Conservation (phyloP, 2,113 vertebrate species). For the Rhineura floridana region DNA sequence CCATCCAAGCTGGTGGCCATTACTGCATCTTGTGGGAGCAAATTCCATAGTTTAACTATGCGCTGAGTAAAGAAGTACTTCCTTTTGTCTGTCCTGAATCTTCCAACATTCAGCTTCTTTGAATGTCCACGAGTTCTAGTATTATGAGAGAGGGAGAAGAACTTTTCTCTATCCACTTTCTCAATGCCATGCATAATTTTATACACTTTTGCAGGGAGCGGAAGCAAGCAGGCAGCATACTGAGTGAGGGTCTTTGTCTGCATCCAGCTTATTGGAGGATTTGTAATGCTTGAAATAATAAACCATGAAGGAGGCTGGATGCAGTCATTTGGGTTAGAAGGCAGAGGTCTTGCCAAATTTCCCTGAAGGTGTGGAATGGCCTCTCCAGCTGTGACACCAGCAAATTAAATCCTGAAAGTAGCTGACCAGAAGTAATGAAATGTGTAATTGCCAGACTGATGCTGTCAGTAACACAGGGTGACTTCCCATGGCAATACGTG, state of each 20-base stretch:
- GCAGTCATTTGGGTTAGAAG: conserved; percentile 64
- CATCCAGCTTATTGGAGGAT: neutral
- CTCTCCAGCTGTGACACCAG: conserved; percentile 65
- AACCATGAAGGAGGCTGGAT: conserved; percentile 62
- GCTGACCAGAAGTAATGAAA: conserved; percentile 73
- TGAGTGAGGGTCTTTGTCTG: conserved; percentile 19
- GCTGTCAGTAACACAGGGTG: conserved; percentile 64
- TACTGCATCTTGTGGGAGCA: too few species aligned
- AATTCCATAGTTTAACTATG: too few species aligned
- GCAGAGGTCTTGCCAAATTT: conserved; percentile 64
- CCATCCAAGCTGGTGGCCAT: too few species aligned
- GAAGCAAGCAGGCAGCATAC: conserved; percentile 31
- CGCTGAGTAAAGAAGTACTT: too few species aligned
- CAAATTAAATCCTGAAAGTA: conserved; percentile 68
- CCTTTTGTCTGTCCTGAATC: too few species aligned
- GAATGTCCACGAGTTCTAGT: too few species aligned
- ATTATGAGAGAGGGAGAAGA: too few species aligned
- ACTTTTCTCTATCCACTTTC: too few species aligned
- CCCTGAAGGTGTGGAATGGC: conserved; percentile 63
- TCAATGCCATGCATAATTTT: too few species aligned
- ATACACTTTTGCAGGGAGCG: neutral
- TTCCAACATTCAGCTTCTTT: too few species aligned
- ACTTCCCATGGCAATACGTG: conserved; percentile 54
- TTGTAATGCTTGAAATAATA: conserved; percentile 65
- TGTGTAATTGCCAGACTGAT: conserved; percentile 71